These are phyloP conservation scores for Cassiopea xamachana DNA, from an alignment of 30 jellyfish, hydroid and myxozoan species.

Conservation along the genomic window DNA sequence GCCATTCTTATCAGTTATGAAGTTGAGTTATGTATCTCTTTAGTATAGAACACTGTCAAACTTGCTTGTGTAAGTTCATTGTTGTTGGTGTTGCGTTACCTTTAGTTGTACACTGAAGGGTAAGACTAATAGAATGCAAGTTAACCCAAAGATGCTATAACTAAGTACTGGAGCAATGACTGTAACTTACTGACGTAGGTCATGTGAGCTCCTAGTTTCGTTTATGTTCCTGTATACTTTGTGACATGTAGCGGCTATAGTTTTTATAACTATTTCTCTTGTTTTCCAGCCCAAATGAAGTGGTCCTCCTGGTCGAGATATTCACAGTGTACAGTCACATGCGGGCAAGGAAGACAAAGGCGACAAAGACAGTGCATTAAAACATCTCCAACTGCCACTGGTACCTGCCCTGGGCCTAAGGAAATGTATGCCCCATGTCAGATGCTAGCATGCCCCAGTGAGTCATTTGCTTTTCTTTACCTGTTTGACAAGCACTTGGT, in stretches of 20 bases:
- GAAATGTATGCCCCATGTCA: constrained; percentile 85
- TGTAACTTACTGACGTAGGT: no score
- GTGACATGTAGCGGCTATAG: background rate
- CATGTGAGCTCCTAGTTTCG: no score
- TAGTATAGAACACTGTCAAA: no score
- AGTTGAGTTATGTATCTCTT: no score
- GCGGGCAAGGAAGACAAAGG: constrained; percentile 79
- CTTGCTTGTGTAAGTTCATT: no score
- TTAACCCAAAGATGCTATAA: no score
- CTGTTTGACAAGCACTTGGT: background rate
- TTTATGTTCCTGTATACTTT: background rate
- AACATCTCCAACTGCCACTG: constrained; percentile 51
- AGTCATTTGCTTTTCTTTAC: background rate
- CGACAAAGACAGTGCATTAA: constrained; percentile 76
- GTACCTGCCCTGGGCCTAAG: constrained; percentile 75
- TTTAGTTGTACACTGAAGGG: no score
- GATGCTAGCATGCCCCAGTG: constrained; percentile 81
- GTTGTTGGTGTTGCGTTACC: no score
- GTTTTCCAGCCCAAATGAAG: constrained; percentile 53
- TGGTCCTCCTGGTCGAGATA: constrained; percentile 86
- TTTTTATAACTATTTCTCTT: background rate
- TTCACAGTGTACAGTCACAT: constrained; percentile 81
- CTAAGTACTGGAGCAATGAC: no score
- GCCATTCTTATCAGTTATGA: no score
- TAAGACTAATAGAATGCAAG: no score